Conservation (phyloP, 2,888 invertebrate species). For the Hymenopus coronatus region DNA sequence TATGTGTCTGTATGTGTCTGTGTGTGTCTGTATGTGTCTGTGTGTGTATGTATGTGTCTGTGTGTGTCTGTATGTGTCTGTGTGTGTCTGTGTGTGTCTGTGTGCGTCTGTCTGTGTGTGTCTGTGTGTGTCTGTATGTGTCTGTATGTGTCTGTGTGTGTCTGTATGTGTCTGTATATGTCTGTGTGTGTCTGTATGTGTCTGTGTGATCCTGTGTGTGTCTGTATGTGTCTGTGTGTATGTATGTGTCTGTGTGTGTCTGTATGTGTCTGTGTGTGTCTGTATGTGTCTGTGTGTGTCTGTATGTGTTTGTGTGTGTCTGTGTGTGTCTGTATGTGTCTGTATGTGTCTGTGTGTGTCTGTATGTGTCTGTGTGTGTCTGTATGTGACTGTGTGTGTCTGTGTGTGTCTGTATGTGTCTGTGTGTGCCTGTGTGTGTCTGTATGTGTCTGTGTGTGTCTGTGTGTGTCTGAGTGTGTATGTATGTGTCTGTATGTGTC, state of each 20-base stretch:
- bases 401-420: slow-evolving; percentile 3
- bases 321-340: neutral
- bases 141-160: neutral
- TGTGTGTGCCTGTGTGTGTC: neutral
- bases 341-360: slow-evolving; percentile 2
- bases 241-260: neutral
- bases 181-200: neutral
- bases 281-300: neutral
- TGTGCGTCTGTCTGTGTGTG: too few species aligned
- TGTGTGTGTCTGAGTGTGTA: neutral
- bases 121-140: slow-evolving; percentile 26
- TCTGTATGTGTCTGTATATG: neutral
- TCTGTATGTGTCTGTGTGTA: too few species aligned
- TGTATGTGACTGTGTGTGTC: too few species aligned
- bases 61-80: slow-evolving; percentile 19
- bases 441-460: neutral
- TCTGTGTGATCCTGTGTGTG: too few species aligned
- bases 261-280: neutral
- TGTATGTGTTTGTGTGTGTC: too few species aligned
- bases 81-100: slow-evolving; percentile 23
- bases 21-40: neutral
- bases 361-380: slow-evolving; percentile 16
- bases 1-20: neutral
- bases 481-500: neutral
- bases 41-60: neutral